These are phyloP conservation scores for Erithacus rubecula DNA, from an alignment of 2,797 vertebrate species.

Conservation along the genomic window DNA sequence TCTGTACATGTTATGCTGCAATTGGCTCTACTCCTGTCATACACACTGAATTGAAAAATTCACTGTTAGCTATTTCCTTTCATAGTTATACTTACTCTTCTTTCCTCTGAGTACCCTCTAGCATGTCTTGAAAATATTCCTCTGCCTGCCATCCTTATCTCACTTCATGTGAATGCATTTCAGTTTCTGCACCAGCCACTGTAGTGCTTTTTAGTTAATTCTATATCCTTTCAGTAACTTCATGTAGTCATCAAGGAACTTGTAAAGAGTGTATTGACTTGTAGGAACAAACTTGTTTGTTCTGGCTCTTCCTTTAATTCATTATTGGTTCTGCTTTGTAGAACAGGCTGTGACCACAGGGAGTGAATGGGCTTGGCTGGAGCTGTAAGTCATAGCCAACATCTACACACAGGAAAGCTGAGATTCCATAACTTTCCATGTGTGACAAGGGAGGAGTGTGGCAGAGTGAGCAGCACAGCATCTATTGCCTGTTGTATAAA, in stretches of 20 bases:
- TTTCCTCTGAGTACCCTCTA: not conserved
- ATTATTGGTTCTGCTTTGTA: not conserved
- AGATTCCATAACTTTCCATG: not conserved
- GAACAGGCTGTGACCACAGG: not conserved
- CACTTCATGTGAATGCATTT: not conserved
- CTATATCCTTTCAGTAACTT: not conserved
- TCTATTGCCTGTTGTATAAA: not conserved
- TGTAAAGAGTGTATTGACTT: slow-evolving; percentile 28
- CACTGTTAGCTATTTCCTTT: not conserved
- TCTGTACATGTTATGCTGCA: not conserved
- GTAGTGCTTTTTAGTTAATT: not conserved
- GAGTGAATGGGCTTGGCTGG: not conserved
- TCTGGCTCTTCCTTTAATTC: slow-evolving; percentile 13
- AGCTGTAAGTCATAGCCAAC: not conserved
- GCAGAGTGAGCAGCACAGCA: not conserved
- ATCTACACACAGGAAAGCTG: not conserved
- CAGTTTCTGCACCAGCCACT: not conserved
- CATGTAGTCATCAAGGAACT: slow-evolving; percentile 22
- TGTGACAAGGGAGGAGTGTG: not conserved
- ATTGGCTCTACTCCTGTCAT: not conserved
- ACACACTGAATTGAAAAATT: not conserved
- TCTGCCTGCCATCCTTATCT: not conserved
- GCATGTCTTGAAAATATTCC: not conserved
- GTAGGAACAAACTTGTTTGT: not conserved
- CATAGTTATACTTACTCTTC: not conserved